These are phyloP conservation scores for Rhinogobius similis DNA, from an alignment of 2,113 vertebrate species.

Conservation along the genomic window DNA sequence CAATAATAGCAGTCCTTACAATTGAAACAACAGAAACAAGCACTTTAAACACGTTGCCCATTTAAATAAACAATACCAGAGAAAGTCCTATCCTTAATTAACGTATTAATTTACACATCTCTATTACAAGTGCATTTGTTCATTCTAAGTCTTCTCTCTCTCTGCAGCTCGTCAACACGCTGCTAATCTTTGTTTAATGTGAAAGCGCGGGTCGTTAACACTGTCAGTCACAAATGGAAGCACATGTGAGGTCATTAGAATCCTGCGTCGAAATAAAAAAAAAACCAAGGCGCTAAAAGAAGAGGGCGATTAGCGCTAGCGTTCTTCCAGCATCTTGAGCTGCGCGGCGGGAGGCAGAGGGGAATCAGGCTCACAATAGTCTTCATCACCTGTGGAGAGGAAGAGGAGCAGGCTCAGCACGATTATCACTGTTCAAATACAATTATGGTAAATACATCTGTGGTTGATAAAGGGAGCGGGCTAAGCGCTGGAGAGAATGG, in stretches of 20 bases:
- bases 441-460: conserved; percentile 34
- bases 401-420: not conserved
- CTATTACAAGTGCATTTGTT: conserved; percentile 10
- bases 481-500: not conserved
- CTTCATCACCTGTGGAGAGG: conserved; percentile 52
- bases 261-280: too few species aligned
- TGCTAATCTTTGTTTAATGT: conserved; percentile 73
- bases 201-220: conserved; percentile 70
- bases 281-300: conserved; percentile 29
- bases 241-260: conserved; percentile 48
- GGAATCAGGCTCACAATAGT: conserved; percentile 61
- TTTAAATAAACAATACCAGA: not conserved
- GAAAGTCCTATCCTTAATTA: conserved; percentile 21
- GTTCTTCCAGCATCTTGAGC: conserved; percentile 60
- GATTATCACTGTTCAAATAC: conserved; percentile 18
- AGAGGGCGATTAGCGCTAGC: conserved; percentile 65
- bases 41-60: too few species aligned
- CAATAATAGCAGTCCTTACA: too few species aligned
- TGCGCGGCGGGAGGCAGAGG: conserved; percentile 53
- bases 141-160: conserved; percentile 24
- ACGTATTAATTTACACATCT: conserved; percentile 33
- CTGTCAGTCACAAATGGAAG: conserved; percentile 62
- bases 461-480: not conserved
- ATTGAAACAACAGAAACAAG: too few species aligned
- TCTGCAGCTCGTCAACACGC: conserved; percentile 56